Percentiles rank a stretch among this genome's conserved stretches.
Evolutionary conservation across 2,113 vertebrate genomes (phyloP).

Genomic region (Podilymbus podiceps): DNA sequence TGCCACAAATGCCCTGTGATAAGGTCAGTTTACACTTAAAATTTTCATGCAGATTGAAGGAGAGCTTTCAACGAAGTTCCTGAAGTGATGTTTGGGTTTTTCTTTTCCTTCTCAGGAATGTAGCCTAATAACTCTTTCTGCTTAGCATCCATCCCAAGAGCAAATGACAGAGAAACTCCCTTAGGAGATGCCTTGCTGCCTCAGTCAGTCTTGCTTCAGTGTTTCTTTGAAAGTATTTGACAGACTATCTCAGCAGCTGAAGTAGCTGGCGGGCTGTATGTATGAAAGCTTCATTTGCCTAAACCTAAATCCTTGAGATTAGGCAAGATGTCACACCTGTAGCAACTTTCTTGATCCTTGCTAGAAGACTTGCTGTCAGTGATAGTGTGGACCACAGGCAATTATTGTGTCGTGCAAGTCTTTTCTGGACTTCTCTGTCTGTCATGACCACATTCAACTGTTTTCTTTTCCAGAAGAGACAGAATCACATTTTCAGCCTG

Average conservation of each 20-base stretch:
- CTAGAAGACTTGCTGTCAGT: neutral
- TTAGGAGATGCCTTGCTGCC: neutral
- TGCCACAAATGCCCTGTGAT: neutral
- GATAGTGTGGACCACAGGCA: neutral
- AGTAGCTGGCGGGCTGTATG: neutral
- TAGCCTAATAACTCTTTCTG: neutral
- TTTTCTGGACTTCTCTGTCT: neutral
- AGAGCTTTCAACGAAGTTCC: neutral
- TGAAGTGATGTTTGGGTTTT: neutral
- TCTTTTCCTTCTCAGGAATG: neutral
- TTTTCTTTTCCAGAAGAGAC: conserved; percentile 61
- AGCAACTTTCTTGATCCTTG: neutral
- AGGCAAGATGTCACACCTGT: neutral
- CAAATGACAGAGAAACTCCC: neutral
- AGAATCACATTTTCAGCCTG: conserved; percentile 39
- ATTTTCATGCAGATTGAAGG: neutral
- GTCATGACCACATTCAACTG: neutral
- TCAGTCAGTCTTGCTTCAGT: neutral
- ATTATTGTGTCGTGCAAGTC: neutral
- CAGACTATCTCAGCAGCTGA: neutral
- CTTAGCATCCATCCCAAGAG: neutral
- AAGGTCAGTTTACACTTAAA: neutral
- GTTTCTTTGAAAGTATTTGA: neutral
- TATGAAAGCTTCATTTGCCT: neutral
- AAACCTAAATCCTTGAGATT: neutral